These are phyloP conservation scores for Zygaena filipendulae DNA, from an alignment of 2,888 invertebrate genomes.

Conservation along the genomic window DNA sequence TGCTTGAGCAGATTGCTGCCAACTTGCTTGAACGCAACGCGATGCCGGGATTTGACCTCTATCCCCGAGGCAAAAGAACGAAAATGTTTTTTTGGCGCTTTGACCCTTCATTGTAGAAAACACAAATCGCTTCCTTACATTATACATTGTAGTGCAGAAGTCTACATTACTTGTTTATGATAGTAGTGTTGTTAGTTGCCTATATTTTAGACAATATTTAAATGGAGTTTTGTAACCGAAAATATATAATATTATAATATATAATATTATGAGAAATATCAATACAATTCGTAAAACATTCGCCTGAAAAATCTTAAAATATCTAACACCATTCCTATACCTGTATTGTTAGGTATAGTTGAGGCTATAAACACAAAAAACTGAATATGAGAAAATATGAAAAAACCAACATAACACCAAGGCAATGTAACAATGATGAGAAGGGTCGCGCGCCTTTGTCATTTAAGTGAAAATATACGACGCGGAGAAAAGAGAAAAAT, in stretches of 20 bases:
- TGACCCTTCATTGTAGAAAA: no score
- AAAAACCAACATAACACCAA: conserved; percentile 1
- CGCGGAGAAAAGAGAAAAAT: conserved; percentile 58
- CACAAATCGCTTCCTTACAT: conserved; percentile 36
- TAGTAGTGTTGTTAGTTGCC: no score
- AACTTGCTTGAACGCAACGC: conserved; percentile 32
- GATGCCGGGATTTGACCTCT: conserved; percentile 46
- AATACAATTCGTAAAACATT: no score
- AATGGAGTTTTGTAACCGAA: no score
- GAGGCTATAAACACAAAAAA: no score
- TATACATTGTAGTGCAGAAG: conserved; percentile 52
- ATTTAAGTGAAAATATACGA: conserved; percentile 68
- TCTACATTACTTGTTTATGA: conserved; percentile 39
- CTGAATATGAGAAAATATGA: no score
- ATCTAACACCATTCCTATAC: no score
- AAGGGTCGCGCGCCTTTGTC: conserved; percentile 57
- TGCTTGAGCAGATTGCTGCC: conserved; percentile 56
- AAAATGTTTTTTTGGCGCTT: conserved; percentile 29
- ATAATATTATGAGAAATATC: no score
- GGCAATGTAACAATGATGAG: conserved; percentile 49
- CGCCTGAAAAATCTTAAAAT: no score
- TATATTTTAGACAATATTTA: no score
- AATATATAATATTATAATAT: no score
- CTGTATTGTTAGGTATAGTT: no score
- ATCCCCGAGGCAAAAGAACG: conserved; percentile 39